Evolutionary conservation across 2,797 vertebrate species (phyloP), one percentile per base, ranked within the genome.

Genomic region (Spatula versicolor): DNA sequence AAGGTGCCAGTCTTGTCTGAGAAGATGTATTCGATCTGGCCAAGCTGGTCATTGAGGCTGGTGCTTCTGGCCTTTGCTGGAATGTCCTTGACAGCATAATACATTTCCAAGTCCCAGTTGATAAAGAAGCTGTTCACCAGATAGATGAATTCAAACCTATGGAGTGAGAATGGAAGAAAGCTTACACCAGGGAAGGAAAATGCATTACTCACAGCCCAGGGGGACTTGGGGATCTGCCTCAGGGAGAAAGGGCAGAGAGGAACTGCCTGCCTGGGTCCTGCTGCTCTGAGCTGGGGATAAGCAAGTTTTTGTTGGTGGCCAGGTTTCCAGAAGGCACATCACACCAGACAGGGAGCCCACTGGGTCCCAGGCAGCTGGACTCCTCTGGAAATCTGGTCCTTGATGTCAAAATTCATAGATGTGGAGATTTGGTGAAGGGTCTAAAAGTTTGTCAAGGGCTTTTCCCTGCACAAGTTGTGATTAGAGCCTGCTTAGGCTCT

Each of bases 1-100:
- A 99, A 97, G 2, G 99, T 99, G 75, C 99, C 99, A 0, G 99
- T 99, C 98, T 99, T 99, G 98, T 99, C 99, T 0, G 98, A 99
- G 96, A 99, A 98, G 93, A 99, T 81, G 68, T 98, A 99, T 35
- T 98, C 98, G 55, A 99, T 98, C 97, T 99, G 99, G 69, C 99
- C 99, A 6, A 99, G 98, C 93, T 99, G 98, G 95, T 99, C 99
- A 0, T 91, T 99, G 71, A 99, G 98, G 62, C 98, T 98, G 59
- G 98, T 99, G 91, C 98, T 99, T 26, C 98, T 98, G 77, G 98
- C 99, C 58, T 98, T 96, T 18, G 99, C 99, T 0, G 98, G 98
- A 4, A 69, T 92, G 93, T 98, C 97, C 23, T 89, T 98, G 5
- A 81, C 90, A n/a, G 94, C 90, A 1, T 96, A 97, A 76, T 99